Evolutionary conservation across 2,888 invertebrate species (phyloP), one percentile per base, ranked within the genome.

Genomic region (Congeria kusceri): DNA sequence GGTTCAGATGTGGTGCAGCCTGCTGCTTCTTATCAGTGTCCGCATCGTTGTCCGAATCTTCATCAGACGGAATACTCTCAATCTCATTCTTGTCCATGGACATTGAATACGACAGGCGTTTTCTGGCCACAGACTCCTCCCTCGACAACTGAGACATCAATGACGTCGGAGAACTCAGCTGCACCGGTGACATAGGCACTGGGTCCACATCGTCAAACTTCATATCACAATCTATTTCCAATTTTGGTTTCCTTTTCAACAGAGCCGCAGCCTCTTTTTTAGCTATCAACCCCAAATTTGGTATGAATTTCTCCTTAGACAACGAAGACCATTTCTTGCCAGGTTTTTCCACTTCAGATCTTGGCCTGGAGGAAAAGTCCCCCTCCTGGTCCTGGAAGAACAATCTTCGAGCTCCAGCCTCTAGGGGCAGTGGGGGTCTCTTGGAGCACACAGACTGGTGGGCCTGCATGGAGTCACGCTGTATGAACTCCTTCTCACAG

Each of bases 81-180:
- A 46, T 63, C 46, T 87, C 83, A 47, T 84, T 86, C 25, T 79
- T 83, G 20, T 86, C 86, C 28, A 76, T 53, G 0, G 80, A 80
- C 27, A 82, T 25, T 0, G 87, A 86, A 64, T 87, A 87, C 29
- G 84, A 83, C 15, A 87, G 59, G 23, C 84, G 58, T 57, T 85
- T 81, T 47, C 74, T 84, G 4, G 83, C 79, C 18, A 73, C 68
- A 46, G 83, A 76, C 25, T 86, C 86, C 32, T 91, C 91, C 13
- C 88, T 83, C 72, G 90, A 91, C 18, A 91, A 67, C 72, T 91
- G 91, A n/a, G 92, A 91, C 28, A 92, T 90, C 39, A 92, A 86
- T 23, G 89, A 89, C 72, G 90, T 91, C 5, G 91, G 90, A 0
- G 92, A 90, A 27, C 89, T 78, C 46, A 89, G 90, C 1, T 90